Conservation (phyloP, 92 coral and sea anemone genomes). For the Porites lobata region DNA sequence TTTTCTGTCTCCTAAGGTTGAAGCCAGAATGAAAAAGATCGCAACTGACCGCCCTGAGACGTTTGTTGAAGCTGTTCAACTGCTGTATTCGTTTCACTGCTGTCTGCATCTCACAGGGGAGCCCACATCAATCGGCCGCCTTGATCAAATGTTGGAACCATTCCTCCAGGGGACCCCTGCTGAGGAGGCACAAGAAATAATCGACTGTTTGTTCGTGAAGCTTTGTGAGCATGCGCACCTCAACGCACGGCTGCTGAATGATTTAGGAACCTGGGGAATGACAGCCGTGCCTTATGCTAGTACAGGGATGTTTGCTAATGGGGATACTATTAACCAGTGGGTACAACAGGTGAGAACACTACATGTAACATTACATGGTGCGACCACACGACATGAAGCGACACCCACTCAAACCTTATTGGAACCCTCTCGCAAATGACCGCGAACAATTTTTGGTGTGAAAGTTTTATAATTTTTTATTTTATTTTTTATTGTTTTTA, state of each 20-base stretch:
- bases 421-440: no score
- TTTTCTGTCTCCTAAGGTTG: conserved; percentile 23
- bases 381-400: not conserved
- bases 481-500: no score
- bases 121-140: conserved; percentile 80
- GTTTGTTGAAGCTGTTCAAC: conserved; percentile 84
- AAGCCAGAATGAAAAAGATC: conserved; percentile 66
- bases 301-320: conserved; percentile 84
- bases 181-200: conserved; percentile 85
- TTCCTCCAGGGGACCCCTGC: conserved; percentile 52
- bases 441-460: no score
- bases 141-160: conserved; percentile 80
- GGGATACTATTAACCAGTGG: conserved; percentile 88
- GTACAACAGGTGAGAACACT: conserved; percentile 79
- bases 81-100: conserved; percentile 79
- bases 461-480: no score
- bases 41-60: conserved; percentile 76
- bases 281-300: conserved; percentile 74
- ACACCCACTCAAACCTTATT: no score
- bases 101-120: conserved; percentile 86
- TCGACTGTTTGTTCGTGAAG: conserved; percentile 86
- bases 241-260: conserved; percentile 69
- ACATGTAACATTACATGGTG: not conserved
- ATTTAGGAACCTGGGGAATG: conserved; percentile 74
- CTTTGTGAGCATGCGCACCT: conserved; percentile 82